These are phyloP conservation scores for Harpagoxenus sublaevis DNA, from an alignment of 2,888 invertebrate genomes.

Conservation along the genomic window DNA sequence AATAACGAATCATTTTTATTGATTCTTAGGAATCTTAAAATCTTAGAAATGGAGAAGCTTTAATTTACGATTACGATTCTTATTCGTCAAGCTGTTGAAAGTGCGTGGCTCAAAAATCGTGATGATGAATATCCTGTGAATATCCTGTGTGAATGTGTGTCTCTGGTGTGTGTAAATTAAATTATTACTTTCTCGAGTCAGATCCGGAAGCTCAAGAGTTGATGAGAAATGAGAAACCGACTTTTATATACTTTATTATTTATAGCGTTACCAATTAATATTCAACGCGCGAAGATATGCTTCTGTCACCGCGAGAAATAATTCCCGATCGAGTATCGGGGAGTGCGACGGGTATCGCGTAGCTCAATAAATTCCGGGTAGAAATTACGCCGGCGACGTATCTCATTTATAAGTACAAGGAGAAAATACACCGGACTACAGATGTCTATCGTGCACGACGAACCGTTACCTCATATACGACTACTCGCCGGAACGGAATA, in stretches of 20 bases:
- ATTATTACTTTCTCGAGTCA: constrained; percentile 18
- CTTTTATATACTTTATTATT: constrained; percentile 13
- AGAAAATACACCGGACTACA: constrained; percentile 34
- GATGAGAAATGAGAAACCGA: background rate
- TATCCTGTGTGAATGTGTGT: background rate
- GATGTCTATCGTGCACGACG: constrained; percentile 10
- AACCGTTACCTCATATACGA: constrained; percentile 24
- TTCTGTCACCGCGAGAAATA: constrained; percentile 8
- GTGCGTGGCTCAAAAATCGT: background rate
- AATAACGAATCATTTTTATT: background rate
- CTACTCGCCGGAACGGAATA: constrained; percentile 28
- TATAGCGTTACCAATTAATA: constrained; percentile 9
- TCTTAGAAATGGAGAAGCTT: background rate
- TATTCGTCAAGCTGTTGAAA: background rate
- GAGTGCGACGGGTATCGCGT: background rate
- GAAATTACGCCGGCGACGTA: constrained; percentile 13
- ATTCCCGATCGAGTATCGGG: background rate
- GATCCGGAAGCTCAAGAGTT: constrained; percentile 6
- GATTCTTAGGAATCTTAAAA: background rate
- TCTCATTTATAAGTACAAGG: constrained; percentile 3
- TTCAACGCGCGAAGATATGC: constrained; percentile 6
- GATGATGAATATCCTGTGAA: background rate
- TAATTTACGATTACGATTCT: background rate
- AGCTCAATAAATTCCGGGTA: constrained; percentile 15
- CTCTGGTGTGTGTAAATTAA: background rate